Evolutionary conservation across 2,113 vertebrate species (phyloP).

Genomic region (Malurus alboscapulatus): DNA sequence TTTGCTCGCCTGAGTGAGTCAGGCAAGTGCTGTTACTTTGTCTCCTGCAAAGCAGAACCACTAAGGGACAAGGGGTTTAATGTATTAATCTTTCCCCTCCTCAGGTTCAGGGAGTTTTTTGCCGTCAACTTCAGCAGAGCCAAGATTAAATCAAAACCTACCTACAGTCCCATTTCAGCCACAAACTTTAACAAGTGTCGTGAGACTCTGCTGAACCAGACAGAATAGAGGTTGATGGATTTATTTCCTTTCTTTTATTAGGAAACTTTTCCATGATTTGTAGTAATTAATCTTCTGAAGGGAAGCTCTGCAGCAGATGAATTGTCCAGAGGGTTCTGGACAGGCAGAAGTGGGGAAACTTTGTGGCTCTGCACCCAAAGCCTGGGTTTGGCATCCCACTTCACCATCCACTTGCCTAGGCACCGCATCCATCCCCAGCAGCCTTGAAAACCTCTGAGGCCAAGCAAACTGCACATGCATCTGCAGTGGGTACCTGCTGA

Average conservation of each 20-base stretch:
- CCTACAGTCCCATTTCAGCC: not conserved
- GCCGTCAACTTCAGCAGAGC: not conserved
- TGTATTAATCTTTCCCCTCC: not conserved
- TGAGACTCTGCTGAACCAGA: not conserved
- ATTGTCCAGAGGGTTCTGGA: not conserved
- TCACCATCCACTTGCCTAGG: not conserved
- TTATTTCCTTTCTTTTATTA: not conserved
- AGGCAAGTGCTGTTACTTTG: not conserved
- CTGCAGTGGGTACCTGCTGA: not conserved
- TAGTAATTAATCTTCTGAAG: not conserved
- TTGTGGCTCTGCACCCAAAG: not conserved
- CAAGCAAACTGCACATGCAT: accelerated
- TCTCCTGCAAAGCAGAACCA: not conserved
- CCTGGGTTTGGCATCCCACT: not conserved
- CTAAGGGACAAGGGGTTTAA: not conserved
- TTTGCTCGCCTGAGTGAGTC: not conserved
- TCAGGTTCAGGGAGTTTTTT: not conserved
- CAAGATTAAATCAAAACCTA: slow-evolving; percentile 20
- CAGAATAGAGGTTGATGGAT: not conserved
- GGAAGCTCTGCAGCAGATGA: not conserved
- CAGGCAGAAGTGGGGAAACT: accelerated
- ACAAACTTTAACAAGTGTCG: slow-evolving; percentile 5
- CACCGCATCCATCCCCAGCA: not conserved
- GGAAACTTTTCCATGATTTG: not conserved
- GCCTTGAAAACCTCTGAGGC: not conserved